These are phyloP conservation scores for Cephalopterus ornatus DNA, from an alignment of 2,113 vertebrate genomes.

Conservation along the genomic window DNA sequence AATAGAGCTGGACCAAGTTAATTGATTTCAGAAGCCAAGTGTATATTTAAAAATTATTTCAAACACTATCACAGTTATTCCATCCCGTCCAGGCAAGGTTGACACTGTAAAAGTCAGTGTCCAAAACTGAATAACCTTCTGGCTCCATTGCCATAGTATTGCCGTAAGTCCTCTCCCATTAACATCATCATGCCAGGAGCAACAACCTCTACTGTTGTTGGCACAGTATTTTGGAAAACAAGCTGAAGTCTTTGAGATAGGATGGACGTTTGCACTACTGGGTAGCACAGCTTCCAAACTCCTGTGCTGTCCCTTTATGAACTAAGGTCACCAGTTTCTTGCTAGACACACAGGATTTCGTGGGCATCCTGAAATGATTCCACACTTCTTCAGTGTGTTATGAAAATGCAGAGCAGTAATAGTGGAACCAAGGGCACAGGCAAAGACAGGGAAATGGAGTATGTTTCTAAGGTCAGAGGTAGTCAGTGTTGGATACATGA, in stretches of 20 bases:
- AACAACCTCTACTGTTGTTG: not conserved
- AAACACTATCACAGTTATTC: not conserved
- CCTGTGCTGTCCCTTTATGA: not conserved
- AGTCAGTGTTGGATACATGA: accelerated
- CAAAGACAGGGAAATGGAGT: not conserved
- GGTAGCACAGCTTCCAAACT: not conserved
- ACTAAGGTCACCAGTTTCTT: not conserved
- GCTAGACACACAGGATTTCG: not conserved
- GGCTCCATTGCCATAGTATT: not conserved
- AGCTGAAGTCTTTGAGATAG: not conserved
- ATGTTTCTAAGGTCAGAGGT: not conserved
- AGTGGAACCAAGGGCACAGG: not conserved
- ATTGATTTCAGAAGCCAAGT: not conserved
- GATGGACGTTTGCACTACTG: not conserved
- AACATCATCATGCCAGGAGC: too few relatives aligned
- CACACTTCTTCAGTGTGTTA: not conserved
- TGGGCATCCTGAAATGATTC: not conserved
- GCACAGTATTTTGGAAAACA: not conserved
- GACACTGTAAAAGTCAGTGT: not conserved
- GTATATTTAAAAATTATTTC: not conserved
- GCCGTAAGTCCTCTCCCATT: not conserved
- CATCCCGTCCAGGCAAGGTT: not conserved
- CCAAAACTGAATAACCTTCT: not conserved
- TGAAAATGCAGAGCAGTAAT: not conserved
- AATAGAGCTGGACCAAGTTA: not conserved